Conservation (phyloP, 2,113 vertebrate species). For the Pachycephala philippinensis region DNA sequence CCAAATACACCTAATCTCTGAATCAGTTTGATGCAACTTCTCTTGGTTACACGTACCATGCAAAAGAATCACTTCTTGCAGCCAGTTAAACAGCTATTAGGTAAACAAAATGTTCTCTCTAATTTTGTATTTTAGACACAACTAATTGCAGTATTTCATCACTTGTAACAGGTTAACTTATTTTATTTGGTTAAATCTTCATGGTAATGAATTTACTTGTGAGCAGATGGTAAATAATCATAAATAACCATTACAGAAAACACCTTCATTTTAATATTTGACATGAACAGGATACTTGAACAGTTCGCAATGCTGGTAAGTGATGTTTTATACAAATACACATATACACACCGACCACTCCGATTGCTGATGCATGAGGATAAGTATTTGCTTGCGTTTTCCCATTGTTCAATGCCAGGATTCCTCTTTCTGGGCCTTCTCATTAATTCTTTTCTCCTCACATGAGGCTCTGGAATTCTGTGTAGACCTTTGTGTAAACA, state of each 20-base stretch:
- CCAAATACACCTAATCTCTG: background rate
- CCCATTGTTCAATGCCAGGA: background rate
- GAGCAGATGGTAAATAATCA: constrained; percentile 12
- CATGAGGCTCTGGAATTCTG: background rate
- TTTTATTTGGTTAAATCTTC: constrained; percentile 26
- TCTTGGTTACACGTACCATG: background rate
- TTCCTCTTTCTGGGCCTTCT: background rate
- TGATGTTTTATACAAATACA: background rate
- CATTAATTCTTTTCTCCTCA: background rate
- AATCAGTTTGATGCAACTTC: background rate
- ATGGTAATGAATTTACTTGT: background rate
- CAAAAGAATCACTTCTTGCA: background rate
- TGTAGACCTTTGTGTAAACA: background rate
- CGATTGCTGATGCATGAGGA: background rate
- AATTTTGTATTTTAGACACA: background rate
- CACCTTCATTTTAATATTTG: background rate
- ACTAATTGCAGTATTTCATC: constrained; percentile 19
- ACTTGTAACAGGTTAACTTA: background rate
- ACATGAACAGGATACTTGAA: background rate
- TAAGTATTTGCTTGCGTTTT: background rate
- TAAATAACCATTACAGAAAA: background rate
- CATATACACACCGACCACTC: accelerated
- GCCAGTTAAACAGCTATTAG: background rate
- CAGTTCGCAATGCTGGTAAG: background rate
- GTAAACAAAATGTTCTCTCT: background rate